A percentile compares a stretch with the other conserved stretches of the same genome.
Conservation (phyloP, 2,797 vertebrate species). For the Alfaro cultratus region DNA sequence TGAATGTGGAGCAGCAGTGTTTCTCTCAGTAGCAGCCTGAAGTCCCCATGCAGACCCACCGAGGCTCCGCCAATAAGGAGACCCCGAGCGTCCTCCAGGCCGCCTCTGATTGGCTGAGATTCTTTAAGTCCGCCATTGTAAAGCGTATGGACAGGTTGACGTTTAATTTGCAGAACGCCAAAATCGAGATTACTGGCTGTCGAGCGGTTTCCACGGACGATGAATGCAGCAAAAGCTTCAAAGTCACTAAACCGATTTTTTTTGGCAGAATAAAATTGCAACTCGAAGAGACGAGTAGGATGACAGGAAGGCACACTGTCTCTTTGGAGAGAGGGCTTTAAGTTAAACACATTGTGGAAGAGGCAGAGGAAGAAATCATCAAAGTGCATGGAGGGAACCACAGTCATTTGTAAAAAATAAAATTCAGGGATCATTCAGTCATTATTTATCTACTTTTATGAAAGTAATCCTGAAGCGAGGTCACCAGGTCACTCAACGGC, state of each 20-base stretch:
- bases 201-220: neutral
- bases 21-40: constrained; percentile 25
- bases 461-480: neutral
- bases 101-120: constrained; percentile 42
- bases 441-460: neutral
- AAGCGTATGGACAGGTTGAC: constrained; percentile 18
- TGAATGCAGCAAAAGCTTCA: constrained; percentile 2
- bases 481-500: neutral
- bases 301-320: neutral
- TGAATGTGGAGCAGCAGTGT: neutral
- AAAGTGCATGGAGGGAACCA: neutral
- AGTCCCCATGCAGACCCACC: constrained; percentile 54
- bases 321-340: neutral
- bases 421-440: neutral
- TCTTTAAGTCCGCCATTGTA: constrained; percentile 23
- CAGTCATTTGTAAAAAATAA: neutral
- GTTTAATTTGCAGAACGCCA: constrained; percentile 21
- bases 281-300: neutral
- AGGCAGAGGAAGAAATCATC: neutral
- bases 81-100: neutral
- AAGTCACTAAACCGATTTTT: neutral
- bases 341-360: neutral
- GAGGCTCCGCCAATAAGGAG: constrained; percentile 45
- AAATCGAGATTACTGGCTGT: constrained; percentile 27
- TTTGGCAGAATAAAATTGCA: neutral